These are phyloP conservation scores for Gymnorhina tibicen DNA, from an alignment of 2,113 vertebrate genomes.

Conservation along the genomic window DNA sequence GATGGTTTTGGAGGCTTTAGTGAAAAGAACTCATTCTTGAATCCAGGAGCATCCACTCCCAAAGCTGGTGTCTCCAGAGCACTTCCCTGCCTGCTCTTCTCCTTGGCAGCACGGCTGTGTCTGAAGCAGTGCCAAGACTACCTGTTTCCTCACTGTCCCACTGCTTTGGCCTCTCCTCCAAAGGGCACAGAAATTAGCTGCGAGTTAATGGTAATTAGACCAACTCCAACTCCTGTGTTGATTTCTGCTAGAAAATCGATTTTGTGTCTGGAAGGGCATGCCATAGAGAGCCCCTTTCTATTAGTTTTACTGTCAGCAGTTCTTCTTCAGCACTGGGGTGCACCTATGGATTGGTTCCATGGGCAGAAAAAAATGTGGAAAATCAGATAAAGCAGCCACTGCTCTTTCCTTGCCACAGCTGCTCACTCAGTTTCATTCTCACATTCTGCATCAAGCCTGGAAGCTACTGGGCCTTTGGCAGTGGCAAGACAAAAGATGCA, in stretches of 20 bases:
- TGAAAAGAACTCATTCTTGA: not conserved
- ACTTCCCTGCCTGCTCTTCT: not conserved
- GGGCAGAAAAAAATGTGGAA: not conserved
- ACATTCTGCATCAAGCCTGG: not conserved
- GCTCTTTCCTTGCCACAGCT: not conserved
- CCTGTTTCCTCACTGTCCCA: not conserved
- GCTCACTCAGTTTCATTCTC: not conserved
- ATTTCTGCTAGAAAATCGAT: constrained; percentile 16
- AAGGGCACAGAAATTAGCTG: constrained; percentile 24
- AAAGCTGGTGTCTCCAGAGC: not conserved
- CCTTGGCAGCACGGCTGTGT: rapidly evolving
- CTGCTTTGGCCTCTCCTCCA: not conserved
- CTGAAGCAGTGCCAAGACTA: not conserved
- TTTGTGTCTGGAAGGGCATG: not conserved
- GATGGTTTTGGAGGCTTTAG: not conserved
- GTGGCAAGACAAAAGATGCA: not conserved
- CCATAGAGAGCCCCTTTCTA: not conserved
- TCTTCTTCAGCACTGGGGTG: not conserved
- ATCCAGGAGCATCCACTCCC: not conserved
- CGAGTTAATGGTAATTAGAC: constrained; percentile 32
- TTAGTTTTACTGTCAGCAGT: not conserved
- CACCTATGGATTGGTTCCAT: not conserved
- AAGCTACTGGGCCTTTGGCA: not conserved
- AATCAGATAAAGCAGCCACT: not conserved
- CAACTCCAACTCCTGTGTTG: not conserved